Evolutionary conservation across 2,113 vertebrate species (phyloP).

Genomic region (Jacana jacana): DNA sequence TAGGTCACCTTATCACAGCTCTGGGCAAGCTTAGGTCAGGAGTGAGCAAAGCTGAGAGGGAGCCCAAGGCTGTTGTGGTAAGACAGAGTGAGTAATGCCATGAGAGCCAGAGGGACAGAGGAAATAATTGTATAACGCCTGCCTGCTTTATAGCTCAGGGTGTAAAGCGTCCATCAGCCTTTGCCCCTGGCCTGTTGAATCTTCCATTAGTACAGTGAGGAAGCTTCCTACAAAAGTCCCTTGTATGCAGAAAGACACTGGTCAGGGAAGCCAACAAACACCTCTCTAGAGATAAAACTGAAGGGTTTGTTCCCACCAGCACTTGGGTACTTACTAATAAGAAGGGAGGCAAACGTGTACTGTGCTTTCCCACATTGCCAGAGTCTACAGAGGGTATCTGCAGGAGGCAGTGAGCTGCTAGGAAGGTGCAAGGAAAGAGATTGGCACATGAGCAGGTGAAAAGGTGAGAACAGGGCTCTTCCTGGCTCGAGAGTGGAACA

Average conservation of each 20-base stretch:
- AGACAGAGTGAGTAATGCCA: not conserved
- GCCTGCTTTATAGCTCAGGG: not conserved
- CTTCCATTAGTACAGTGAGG: not conserved
- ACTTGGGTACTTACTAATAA: not conserved
- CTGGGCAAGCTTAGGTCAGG: not conserved
- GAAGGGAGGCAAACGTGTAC: not conserved
- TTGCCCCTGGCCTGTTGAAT: not conserved
- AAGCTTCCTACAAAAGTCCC: not conserved
- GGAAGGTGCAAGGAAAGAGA: not conserved
- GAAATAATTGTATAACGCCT: not conserved
- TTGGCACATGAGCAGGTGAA: not conserved
- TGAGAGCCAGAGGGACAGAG: not conserved
- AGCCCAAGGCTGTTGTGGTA: not conserved
- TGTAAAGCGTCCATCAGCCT: not conserved
- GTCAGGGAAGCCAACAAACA: not conserved
- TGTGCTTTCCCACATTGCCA: not conserved
- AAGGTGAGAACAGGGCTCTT: not conserved
- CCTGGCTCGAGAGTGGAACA: fast-evolving
- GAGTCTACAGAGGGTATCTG: not conserved
- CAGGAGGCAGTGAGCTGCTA: not conserved
- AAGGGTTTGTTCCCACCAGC: not conserved
- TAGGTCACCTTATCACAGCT: not conserved
- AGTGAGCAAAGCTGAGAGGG: not conserved
- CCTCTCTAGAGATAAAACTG: not conserved
- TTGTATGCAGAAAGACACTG: not conserved